Conservation (phyloP, 2,888 invertebrate genomes). For the Plagodis dolabraria region DNA sequence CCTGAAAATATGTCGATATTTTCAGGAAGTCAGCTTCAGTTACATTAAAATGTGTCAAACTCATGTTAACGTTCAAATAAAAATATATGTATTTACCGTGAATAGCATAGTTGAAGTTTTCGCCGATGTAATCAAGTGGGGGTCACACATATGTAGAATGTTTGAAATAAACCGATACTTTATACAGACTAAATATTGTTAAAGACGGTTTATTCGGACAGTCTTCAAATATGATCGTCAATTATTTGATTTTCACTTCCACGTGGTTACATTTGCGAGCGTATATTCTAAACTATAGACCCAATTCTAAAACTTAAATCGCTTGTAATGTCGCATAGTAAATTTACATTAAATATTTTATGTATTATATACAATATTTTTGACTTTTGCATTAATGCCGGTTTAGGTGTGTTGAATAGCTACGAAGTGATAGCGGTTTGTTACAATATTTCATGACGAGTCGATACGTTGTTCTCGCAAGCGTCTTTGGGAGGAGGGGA, state of each 20-base stretch:
- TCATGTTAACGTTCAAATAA: not conserved
- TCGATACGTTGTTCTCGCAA: not conserved
- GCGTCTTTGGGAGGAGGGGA: conserved; percentile 46
- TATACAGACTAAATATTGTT: not conserved
- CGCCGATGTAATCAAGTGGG: conserved; percentile 13
- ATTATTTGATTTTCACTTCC: conserved; percentile 9
- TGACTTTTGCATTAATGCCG: conserved; percentile 40
- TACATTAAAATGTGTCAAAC: too few relatives aligned
- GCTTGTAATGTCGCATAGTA: conserved; percentile 40
- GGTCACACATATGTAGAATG: not conserved
- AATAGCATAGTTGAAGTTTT: conserved; percentile 16
- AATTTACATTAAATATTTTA: conserved; percentile 43
- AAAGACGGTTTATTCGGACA: not conserved
- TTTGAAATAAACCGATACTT: not conserved
- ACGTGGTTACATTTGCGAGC: conserved; percentile 13
- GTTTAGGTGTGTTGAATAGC: conserved; percentile 36
- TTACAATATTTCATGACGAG: conserved; percentile 9
- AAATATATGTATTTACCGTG: conserved; percentile 7
- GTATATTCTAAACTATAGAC: conserved; percentile 38
- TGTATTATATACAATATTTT: conserved; percentile 43
- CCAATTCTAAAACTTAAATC: conserved; percentile 47
- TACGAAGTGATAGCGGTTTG: conserved; percentile 23
- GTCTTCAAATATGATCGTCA: conserved; percentile 11
- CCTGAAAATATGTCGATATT: too few relatives aligned
- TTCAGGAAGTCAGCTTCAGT: too few relatives aligned